Percentiles rank a stretch among this genome's conserved stretches.
Evolutionary conservation across 2,888 invertebrate species (phyloP).

Genomic region (Plebejus argus): DNA sequence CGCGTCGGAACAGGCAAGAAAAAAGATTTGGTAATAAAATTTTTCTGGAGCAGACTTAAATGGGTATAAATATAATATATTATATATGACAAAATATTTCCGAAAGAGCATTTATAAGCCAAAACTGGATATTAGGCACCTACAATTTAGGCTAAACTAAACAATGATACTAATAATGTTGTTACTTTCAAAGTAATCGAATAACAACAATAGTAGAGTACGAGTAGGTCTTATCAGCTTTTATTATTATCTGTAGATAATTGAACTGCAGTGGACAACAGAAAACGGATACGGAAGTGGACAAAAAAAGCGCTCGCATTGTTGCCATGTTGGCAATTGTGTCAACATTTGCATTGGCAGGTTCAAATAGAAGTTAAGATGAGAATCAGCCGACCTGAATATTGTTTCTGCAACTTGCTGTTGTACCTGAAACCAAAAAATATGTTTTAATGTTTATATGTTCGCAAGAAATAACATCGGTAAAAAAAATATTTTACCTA

Average conservation of each 20-base stretch:
- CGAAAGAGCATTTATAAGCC: background rate
- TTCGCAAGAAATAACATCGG: background rate
- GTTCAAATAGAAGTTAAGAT: background rate
- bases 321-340: conserved; percentile 42
- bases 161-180: background rate
- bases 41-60: too few relatives aligned
- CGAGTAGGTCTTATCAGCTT: background rate
- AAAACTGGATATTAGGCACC: background rate
- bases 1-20: too few relatives aligned
- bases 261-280: conserved; percentile 68
- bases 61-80: too few relatives aligned
- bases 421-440: conserved; percentile 59
- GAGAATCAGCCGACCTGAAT: background rate
- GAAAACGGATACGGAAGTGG: conserved; percentile 65
- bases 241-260: conserved; percentile 52
- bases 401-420: background rate
- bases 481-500: background rate
- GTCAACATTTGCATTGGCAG: conserved; percentile 30
- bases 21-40: background rate
- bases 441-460: background rate
- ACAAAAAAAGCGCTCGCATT: conserved; percentile 60
- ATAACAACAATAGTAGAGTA: background rate
- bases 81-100: background rate
- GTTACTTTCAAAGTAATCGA: background rate
- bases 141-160: background rate